Conservation (phyloP, 2,113 vertebrate genomes). For the Microcebus ravelobensis region DNA sequence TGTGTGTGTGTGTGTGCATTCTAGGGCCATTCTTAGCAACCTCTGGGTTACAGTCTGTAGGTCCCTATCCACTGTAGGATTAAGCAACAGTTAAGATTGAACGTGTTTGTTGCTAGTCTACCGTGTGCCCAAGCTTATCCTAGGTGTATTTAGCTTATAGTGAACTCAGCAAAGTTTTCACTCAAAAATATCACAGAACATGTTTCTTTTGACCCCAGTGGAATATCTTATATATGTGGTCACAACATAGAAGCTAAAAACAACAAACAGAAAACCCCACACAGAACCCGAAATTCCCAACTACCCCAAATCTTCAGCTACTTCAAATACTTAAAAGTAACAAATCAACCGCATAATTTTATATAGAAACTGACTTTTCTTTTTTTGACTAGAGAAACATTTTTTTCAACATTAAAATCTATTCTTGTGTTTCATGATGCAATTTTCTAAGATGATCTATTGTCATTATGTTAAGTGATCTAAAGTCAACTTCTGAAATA, state of each 20-base stretch:
- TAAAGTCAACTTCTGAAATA: not conserved
- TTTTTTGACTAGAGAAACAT: not conserved
- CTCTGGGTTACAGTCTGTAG: not conserved
- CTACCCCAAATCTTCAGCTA: not conserved
- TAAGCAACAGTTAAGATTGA: not conserved
- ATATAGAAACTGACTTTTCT: not conserved
- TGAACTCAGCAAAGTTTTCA: not conserved
- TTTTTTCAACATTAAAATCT: slow-evolving; percentile 34
- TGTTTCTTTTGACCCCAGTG: not conserved
- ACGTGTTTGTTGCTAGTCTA: not conserved
- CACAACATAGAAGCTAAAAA: not conserved
- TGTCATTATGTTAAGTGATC: not conserved
- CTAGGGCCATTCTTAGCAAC: not conserved
- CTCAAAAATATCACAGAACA: not conserved
- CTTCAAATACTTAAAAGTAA: slow-evolving; percentile 31
- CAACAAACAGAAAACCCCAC: not conserved
- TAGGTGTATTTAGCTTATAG: not conserved
- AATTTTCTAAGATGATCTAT: slow-evolving; percentile 19
- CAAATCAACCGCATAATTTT: not conserved
- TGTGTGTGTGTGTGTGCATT: too few species aligned
- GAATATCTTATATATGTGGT: not conserved
- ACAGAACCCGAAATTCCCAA: not conserved
- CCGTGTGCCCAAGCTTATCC: not conserved
- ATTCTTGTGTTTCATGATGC: not conserved
- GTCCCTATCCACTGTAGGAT: not conserved